Conservation (phyloP, 2,888 invertebrate species). For the Cephus sareptanus region DNA sequence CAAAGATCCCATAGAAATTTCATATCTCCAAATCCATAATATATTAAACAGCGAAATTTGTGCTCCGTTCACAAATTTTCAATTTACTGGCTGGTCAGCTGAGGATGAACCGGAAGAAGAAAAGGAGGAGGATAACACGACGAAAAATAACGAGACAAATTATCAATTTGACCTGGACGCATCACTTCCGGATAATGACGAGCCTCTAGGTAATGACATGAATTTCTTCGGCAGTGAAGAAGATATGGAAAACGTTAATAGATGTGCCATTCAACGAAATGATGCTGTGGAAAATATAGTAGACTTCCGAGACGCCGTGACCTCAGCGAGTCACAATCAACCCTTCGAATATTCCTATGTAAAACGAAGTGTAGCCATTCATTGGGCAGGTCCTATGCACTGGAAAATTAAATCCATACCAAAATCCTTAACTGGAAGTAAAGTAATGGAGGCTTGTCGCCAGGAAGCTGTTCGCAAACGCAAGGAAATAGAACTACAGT, state of each 20-base stretch:
- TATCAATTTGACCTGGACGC: slow-evolving; percentile 55
- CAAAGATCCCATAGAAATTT: slow-evolving; percentile 5
- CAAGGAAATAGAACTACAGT: slow-evolving; percentile 35
- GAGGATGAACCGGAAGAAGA: slow-evolving; percentile 61
- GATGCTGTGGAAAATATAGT: slow-evolving; percentile 40
- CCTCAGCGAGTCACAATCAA: slow-evolving; percentile 14
- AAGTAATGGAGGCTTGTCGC: slow-evolving; percentile 25
- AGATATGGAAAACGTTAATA: slow-evolving; percentile 26
- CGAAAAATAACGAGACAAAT: slow-evolving; percentile 19
- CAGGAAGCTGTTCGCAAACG: slow-evolving; percentile 32
- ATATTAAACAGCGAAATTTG: slow-evolving; percentile 68
- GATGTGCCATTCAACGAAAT: slow-evolving; percentile 13
- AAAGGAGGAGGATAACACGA: not conserved
- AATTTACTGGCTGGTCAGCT: slow-evolving; percentile 72
- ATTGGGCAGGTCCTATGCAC: slow-evolving; percentile 86
- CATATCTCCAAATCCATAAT: slow-evolving; percentile 55
- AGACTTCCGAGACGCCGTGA: slow-evolving; percentile 37
- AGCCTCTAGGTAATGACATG: not conserved
- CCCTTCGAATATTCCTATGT: slow-evolving; percentile 52
- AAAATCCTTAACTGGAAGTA: slow-evolving; percentile 57
- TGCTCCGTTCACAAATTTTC: slow-evolving; percentile 72
- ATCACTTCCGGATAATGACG: slow-evolving; percentile 34
- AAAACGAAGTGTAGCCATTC: slow-evolving; percentile 36
- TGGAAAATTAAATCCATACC: slow-evolving; percentile 77
- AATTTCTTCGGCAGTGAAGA: slow-evolving; percentile 29